Evolutionary conservation across 2,113 vertebrate species (phyloP), one percentile per base, ranked within the genome.

Genomic region (Benitochromis conjunctus): DNA sequence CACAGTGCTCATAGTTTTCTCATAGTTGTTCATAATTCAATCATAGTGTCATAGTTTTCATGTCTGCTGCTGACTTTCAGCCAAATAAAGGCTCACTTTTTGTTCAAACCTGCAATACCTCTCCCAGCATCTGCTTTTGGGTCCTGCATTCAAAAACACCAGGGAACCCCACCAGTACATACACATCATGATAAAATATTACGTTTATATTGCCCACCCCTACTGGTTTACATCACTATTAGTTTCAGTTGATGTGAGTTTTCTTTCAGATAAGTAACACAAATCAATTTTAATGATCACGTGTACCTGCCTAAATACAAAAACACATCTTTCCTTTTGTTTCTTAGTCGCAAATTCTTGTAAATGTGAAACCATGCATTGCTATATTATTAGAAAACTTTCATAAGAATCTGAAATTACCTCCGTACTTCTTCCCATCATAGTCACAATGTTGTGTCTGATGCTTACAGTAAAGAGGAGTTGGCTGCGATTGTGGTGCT

Each of bases 311-410:
- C 10, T 34, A 13, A 79, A 54, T 51, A 36, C 18, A n/a, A 62
- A 41, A 51, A 19, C 51, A 76, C 24, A 18, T n/a, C 24, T 51
- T 51, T 76, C 41, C 18, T 58, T 81, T 57, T 77, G 36, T 85
- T 21, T 69, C 38, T 9, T 29, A 80, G 46, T 9, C 3, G 46
- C 24, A 38, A 29, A 41, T 76, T 34, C 31, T 64, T 48, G 64
- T 34, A 79, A 26, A 78, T 80, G 34, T 77, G 36, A 90, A 86
- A 82, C 53, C 88, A 89, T 94, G 85, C 89, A 85, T 81, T 38
- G 51, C 46, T 87, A 57, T 87, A 86, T 83, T 53, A 43, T 84
- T 19, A 58, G 26, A 74, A 36, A 31, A 69, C 36, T 18, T 62
- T 62, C 9, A 62, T 29, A 29, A 46, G 21, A n/a, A 19, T 54